Percentiles rank a stretch among this genome's conserved stretches.
These are phyloP conservation scores for Drosophila nr. perissopoda DNA, from an alignment of 2,888 invertebrate species.

Conservation along the genomic window DNA sequence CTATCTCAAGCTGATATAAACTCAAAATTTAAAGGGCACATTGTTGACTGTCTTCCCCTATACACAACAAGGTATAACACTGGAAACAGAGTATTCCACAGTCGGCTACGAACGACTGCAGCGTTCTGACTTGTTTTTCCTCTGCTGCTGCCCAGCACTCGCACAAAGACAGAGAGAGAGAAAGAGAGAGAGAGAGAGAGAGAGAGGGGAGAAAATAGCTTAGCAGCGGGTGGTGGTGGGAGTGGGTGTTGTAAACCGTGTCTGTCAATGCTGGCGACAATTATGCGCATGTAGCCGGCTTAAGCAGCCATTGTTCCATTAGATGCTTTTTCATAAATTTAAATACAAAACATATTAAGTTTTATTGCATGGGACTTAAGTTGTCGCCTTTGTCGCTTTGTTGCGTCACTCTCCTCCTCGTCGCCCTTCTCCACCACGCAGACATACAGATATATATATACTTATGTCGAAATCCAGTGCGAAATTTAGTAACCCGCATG, in stretches of 20 bases:
- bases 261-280: conserved; percentile 64
- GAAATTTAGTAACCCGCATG: conserved; percentile 68
- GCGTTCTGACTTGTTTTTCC: background rate
- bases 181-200: background rate
- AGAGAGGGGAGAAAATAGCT: background rate
- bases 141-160: conserved; percentile 31
- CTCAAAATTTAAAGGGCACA: background rate
- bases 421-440: background rate
- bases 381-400: conserved; percentile 50
- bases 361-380: conserved; percentile 69
- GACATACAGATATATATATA: conserved; percentile 24
- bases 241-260: conserved; percentile 7
- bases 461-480: conserved; percentile 60
- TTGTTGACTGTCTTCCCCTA: background rate
- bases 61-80: background rate
- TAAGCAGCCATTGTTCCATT: conserved; percentile 76
- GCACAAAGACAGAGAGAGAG: background rate
- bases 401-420: background rate
- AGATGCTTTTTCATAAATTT: conserved; percentile 72
- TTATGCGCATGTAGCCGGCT: conserved; percentile 78
- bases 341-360: conserved; percentile 79
- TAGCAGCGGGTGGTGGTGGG: background rate
- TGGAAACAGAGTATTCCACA: background rate
- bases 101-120: background rate
- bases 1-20: no score